A percentile compares a stretch with the other conserved stretches of the same genome.
Conservation (phyloP, 2,113 vertebrate species). For the Elachura formosa region DNA sequence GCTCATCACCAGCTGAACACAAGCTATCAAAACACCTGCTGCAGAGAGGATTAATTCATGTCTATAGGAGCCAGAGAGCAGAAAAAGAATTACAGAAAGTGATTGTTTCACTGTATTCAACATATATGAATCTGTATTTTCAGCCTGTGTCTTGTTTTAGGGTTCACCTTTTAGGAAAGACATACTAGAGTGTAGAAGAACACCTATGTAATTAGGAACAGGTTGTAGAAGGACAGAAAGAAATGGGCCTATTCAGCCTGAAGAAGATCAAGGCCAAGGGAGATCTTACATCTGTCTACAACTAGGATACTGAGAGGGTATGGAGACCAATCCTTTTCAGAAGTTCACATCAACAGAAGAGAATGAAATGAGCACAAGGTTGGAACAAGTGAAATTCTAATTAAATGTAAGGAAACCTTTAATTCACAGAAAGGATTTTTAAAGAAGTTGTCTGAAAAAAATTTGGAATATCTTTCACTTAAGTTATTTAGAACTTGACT, state of each 20-base stretch:
- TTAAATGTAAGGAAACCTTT: not conserved
- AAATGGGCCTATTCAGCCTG: not conserved
- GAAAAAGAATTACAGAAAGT: not conserved
- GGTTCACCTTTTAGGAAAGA: not conserved
- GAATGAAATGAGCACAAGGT: not conserved
- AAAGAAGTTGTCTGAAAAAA: not conserved
- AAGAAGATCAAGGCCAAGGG: not conserved
- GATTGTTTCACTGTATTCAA: not conserved
- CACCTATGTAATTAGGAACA: not conserved
- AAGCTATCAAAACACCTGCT: not conserved
- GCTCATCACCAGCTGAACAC: not conserved
- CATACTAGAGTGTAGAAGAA: accelerated
- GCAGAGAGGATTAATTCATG: not conserved
- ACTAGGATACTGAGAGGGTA: not conserved
- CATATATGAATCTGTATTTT: not conserved
- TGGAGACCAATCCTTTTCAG: not conserved
- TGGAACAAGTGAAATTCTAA: not conserved
- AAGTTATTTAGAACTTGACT: not conserved
- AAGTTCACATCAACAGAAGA: not conserved
- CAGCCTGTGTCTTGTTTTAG: not conserved
- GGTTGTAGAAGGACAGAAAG: not conserved
- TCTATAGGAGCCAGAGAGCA: not conserved
- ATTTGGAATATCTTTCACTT: not conserved
- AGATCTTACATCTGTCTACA: not conserved
- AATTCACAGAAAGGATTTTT: not conserved